Conservation (phyloP, 1,140 invertebrate genomes). For the Carposina sasakii region DNA sequence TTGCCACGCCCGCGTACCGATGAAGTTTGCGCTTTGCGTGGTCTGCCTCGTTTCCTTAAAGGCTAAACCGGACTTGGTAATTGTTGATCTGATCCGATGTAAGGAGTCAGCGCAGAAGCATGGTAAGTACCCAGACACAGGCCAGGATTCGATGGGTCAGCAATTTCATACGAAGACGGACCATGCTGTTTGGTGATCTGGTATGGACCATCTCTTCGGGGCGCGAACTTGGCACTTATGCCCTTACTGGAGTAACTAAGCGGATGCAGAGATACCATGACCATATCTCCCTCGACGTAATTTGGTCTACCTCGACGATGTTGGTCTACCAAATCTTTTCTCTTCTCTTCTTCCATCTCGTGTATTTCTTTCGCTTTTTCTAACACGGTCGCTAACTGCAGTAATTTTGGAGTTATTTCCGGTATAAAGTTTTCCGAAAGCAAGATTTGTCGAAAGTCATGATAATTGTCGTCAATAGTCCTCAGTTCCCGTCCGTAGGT, state of each 20-base stretch:
- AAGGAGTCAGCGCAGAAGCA: neutral
- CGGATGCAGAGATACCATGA: constrained; percentile 26
- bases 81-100: neutral
- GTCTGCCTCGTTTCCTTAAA: neutral
- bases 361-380: constrained; percentile 17
- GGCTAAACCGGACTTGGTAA: neutral
- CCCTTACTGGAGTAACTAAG: constrained; percentile 24
- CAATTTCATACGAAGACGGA: neutral
- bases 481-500: constrained; percentile 27
- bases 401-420: constrained; percentile 23
- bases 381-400: constrained; percentile 14
- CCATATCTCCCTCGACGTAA: constrained; percentile 25
- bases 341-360: constrained; percentile 25
- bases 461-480: constrained; percentile 17
- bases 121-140: neutral
- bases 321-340: constrained; percentile 24
- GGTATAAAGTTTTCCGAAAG: constrained; percentile 24
- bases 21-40: neutral
- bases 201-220: constrained; percentile 29
- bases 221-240: constrained; percentile 34
- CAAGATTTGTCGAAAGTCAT: constrained; percentile 21
- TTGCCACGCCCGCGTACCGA: too few relatives aligned
- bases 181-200: neutral
- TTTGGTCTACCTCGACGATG: constrained; percentile 10
- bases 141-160: neutral